phyloP scores from a whole-genome alignment of 2,113 vertebrate genomes.

The Colius striatus region DNA sequence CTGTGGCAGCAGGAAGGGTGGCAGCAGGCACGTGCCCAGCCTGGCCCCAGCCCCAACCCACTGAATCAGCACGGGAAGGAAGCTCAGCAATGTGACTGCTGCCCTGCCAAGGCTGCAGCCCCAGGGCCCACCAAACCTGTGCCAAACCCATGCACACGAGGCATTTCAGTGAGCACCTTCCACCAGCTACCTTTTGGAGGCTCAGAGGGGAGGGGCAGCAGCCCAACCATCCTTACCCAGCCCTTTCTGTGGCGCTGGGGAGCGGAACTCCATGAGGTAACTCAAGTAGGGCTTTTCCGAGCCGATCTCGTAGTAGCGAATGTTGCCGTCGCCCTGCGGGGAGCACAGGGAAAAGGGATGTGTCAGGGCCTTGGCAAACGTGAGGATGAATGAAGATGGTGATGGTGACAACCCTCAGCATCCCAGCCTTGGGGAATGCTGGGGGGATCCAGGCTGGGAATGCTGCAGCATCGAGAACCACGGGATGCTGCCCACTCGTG shows the following conservation, averaged over 20 bases:
- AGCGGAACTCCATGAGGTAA: conserved; percentile 97
- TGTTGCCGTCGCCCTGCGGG: conserved; percentile 93
- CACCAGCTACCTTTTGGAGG: fast-evolving
- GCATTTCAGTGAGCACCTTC: background rate
- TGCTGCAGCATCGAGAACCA: too few relatives aligned
- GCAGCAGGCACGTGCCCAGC: fast-evolving
- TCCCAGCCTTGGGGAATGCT: fast-evolving
- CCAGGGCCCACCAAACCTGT: fast-evolving
- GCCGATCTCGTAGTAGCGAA: conserved; percentile 95
- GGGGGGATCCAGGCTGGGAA: background rate
- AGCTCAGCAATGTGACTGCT: fast-evolving
- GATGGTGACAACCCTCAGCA: fast-evolving
- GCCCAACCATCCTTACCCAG: conserved; percentile 80
- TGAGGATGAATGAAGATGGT: fast-evolving
- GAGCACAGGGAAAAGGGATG: background rate
- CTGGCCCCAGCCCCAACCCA: background rate
- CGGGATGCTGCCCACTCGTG: background rate
- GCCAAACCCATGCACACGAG: background rate
- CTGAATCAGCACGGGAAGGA: background rate
- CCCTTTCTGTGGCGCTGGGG: conserved; percentile 93
- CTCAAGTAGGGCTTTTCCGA: conserved; percentile 93
- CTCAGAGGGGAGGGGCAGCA: fast-evolving
- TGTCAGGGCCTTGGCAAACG: background rate
- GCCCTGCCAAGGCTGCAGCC: background rate
- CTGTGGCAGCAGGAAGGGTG: background rate